Conservation (phyloP, 2,888 invertebrate species). For the Ypsolopha scabrella region DNA sequence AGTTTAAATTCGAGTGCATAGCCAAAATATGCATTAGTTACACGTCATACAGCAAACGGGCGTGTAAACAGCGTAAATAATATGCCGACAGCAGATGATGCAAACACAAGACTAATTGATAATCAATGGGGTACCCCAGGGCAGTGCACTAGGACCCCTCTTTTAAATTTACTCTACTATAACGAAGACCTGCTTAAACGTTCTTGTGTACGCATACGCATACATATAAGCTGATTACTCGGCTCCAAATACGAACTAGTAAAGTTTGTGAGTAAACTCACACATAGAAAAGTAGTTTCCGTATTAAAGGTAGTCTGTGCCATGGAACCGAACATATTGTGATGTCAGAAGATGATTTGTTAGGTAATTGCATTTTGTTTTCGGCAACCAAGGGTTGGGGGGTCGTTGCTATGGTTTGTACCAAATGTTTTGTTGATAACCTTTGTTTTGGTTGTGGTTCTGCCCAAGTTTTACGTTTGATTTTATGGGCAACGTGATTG, state of each 20-base stretch:
- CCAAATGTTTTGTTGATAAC: constrained; percentile 55
- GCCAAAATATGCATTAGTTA: constrained; percentile 29
- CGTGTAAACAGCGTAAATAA: constrained; percentile 66
- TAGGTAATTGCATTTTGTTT: constrained; percentile 64
- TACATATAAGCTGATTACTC: no score
- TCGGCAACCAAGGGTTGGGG: constrained; percentile 36
- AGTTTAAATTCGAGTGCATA: constrained; percentile 18
- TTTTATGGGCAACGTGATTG: constrained; percentile 1
- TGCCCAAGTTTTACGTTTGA: background rate
- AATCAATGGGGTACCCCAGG: constrained; percentile 55
- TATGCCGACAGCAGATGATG: constrained; percentile 54
- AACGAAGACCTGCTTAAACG: background rate
- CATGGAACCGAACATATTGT: constrained; percentile 63
- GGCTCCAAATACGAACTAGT: background rate
- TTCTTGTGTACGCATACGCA: background rate
- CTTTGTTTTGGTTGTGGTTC: constrained; percentile 37
- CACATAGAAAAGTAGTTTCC: constrained; percentile 19
- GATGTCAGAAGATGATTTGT: constrained; percentile 67
- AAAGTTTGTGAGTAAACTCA: background rate
- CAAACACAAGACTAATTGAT: constrained; percentile 66
- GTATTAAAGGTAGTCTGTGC: constrained; percentile 30
- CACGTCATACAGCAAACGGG: constrained; percentile 47
- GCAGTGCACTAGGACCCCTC: constrained; percentile 35
- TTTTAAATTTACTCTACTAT: constrained; percentile 36
- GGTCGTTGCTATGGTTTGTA: constrained; percentile 38